Evolutionary conservation across 64 coral and sea anemone species (phyloP), one percentile per base, ranked within the genome.

Genomic region (Acropora yongei): DNA sequence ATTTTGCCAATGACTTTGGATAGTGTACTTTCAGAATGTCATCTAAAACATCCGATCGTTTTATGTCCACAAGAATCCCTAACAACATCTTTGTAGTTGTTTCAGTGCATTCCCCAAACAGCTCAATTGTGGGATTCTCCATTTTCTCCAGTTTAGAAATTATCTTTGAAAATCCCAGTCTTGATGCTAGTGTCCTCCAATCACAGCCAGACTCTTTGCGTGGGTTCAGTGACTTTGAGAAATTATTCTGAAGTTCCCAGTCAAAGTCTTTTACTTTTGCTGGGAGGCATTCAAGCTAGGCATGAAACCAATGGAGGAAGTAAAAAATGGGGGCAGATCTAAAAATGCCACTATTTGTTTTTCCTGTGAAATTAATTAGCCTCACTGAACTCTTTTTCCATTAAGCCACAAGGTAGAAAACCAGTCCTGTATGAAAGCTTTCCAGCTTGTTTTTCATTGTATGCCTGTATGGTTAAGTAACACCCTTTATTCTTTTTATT

Each of bases 151-250:
- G 68, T 3, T 3, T 20, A 3, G 61, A 61, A 80, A 96, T 93
- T 18, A 87, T 57, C 9, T 17, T 14, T 20, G 67, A 69, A 74
- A 96, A 87, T 10, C 44, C 47, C 1, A 96, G 79, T 11, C 82
- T 75, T 39, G 95, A 97, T 2, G 91, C 88, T 44, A 97, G 83
- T 57, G 88, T 39, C 5, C 91, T 87, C 86, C 91, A 96, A 44
- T 96, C 95, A 87, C 87, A 77, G 46, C 81, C 87, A 65, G 44
- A 76, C 16, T 87, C 76, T 82, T 90, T 96, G 9, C 50, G 82
- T 12, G 61, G 87, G 49, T 96, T 87, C 20, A 96, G 69, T 39
- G 7, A 46, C 19, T 68, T 90, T 2, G 91, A 75, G 44, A 96
- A 79, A 42, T 97, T 71, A 73, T 74, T 77, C 74, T 80, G 82